A percentile compares a stretch with the other conserved stretches of the same genome.
Conservation (phyloP, 1,140 invertebrate genomes). For the Bursaphelenchus mucronatus region DNA sequence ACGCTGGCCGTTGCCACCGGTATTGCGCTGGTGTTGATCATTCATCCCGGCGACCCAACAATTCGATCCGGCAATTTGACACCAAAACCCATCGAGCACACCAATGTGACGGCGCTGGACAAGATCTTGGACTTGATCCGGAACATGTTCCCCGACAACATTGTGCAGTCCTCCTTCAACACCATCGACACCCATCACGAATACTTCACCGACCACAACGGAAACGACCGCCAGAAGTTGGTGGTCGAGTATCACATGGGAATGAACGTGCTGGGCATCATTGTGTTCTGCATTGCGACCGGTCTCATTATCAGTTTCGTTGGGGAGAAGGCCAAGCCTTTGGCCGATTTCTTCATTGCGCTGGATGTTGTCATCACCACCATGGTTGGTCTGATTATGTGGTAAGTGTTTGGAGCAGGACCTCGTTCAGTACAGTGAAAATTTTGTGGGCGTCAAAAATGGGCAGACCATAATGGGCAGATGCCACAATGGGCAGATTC, state of each 20-base stretch:
- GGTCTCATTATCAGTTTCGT: constrained; percentile 64
- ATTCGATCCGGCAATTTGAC: constrained; percentile 46
- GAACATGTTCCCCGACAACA: constrained; percentile 60
- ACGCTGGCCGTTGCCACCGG: constrained; percentile 63
- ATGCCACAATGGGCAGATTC: too few species aligned
- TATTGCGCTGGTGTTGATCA: constrained; percentile 63
- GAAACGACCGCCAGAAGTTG: background rate
- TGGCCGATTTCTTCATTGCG: constrained; percentile 64
- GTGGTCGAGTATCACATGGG: constrained; percentile 39
- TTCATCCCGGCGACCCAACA: constrained; percentile 64
- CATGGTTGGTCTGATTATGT: constrained; percentile 78
- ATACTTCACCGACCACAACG: background rate
- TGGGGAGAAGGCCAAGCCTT: constrained; percentile 60
- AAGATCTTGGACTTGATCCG: constrained; percentile 82
- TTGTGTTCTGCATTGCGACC: constrained; percentile 65
- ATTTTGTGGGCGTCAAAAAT: constrained; percentile 11
- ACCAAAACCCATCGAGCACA: constrained; percentile 49
- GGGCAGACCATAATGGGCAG: constrained; percentile 25
- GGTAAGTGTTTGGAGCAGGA: constrained; percentile 64
- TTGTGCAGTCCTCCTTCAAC: constrained; percentile 48
- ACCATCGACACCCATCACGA: constrained; percentile 41
- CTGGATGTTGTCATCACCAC: constrained; percentile 65
- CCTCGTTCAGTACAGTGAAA: constrained; percentile 7
- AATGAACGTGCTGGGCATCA: constrained; percentile 62
- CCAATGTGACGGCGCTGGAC: constrained; percentile 75